Evolutionary conservation across 2,888 invertebrate species (phyloP).

Genomic region (Nemotelus pantherinus): DNA sequence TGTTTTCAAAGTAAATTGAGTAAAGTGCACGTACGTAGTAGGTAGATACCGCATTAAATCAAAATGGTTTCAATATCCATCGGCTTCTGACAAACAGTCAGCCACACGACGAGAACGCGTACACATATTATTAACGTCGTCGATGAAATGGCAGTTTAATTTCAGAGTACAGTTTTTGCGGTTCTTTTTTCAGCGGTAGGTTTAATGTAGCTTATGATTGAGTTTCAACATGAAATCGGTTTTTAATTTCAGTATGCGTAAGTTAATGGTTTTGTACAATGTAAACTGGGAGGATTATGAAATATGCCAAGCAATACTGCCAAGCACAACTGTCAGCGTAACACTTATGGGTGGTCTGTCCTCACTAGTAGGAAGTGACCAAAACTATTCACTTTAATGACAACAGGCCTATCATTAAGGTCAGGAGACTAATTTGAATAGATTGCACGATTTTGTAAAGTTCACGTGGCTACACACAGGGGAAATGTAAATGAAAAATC

Average conservation of each 20-base stretch:
- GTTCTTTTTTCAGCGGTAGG: too few species aligned
- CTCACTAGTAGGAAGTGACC: too few species aligned
- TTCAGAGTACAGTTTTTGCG: not conserved
- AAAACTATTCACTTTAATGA: not conserved
- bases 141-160: not conserved
- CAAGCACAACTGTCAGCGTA: too few species aligned
- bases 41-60: slow-evolving; percentile 3
- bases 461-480: not conserved
- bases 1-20: slow-evolving; percentile 7
- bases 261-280: too few species aligned
- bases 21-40: not conserved
- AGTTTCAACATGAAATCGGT: too few species aligned
- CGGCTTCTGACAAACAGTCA: not conserved
- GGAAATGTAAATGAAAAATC: too few species aligned
- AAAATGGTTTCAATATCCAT: not conserved
- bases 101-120: not conserved
- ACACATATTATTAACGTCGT: not conserved
- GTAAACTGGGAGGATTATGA: too few species aligned
- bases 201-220: too few species aligned
- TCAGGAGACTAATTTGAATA: slow-evolving; percentile 30
- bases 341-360: too few species aligned
- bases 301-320: too few species aligned
- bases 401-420: slow-evolving; percentile 18
- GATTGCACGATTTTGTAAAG: not conserved
- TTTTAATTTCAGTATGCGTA: too few species aligned